Conservation (phyloP, 2,797 vertebrate genomes). For the Gouania willdenowi region DNA sequence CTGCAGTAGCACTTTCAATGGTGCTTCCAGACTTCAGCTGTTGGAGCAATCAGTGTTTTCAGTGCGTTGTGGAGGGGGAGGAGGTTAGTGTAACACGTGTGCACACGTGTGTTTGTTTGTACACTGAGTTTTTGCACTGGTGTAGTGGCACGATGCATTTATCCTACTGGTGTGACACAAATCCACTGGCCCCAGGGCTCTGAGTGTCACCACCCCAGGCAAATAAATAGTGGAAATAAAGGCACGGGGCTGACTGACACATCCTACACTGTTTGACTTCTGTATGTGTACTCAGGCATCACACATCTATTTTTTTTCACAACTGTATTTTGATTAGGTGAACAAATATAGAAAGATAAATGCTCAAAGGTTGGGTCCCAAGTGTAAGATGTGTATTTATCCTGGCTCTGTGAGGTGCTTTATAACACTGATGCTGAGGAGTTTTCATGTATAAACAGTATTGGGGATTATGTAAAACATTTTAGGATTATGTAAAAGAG, state of each 20-base stretch:
- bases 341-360: slow-evolving; percentile 67
- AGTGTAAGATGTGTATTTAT: slow-evolving; percentile 64
- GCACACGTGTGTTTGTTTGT: slow-evolving; percentile 53
- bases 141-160: slow-evolving; percentile 37
- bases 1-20: slow-evolving; percentile 52
- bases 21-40: slow-evolving; percentile 74
- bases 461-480: slow-evolving; percentile 74
- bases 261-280: slow-evolving; percentile 62
- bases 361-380: slow-evolving; percentile 29
- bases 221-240: slow-evolving; percentile 57
- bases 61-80: too few relatives aligned
- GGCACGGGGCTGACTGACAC: slow-evolving; percentile 37
- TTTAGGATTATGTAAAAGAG: slow-evolving; percentile 73
- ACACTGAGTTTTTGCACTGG: slow-evolving; percentile 23
- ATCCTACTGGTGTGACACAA: slow-evolving; percentile 53
- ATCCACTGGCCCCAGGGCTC: slow-evolving; percentile 40
- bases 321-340: slow-evolving; percentile 64
- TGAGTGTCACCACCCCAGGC: slow-evolving; percentile 44
- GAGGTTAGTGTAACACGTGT: slow-evolving; percentile 20
- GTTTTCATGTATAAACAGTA: slow-evolving; percentile 63
- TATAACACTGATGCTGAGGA: slow-evolving; percentile 57
- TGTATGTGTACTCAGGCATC: slow-evolving; percentile 63
- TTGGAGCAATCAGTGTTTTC: slow-evolving; percentile 64
- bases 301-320: slow-evolving; percentile 67
- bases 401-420: slow-evolving; percentile 56